Conservation (phyloP, 2,888 invertebrate species). For the Electrophaes corylata region DNA sequence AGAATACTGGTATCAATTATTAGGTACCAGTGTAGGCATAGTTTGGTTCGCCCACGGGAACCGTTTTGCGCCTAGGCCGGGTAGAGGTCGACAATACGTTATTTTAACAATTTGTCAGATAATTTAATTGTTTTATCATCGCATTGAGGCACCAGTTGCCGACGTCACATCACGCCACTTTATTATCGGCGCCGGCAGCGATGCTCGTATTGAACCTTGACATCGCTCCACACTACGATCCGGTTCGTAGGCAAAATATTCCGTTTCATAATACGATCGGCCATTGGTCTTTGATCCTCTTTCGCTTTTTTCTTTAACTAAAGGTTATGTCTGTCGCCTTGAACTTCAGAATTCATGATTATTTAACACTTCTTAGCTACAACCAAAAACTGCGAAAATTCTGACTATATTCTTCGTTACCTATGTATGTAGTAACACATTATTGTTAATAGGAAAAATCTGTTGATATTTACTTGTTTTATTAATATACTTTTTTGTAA, state of each 20-base stretch:
- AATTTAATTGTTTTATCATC: constrained; percentile 6
- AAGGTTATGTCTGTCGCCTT: constrained; percentile 8
- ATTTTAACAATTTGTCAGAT: background rate
- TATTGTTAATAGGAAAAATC: too few relatives aligned
- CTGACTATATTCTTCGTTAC: too few relatives aligned
- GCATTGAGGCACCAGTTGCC: constrained; percentile 35
- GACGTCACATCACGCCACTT: constrained; percentile 78
- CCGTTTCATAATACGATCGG: constrained; percentile 21
- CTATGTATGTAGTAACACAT: too few relatives aligned
- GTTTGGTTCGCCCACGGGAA: too few relatives aligned
- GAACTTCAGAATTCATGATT: constrained; percentile 1
- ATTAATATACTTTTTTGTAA: too few relatives aligned
- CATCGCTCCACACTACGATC: constrained; percentile 48
- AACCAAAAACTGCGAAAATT: too few relatives aligned
- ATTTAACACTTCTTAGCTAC: too few relatives aligned
- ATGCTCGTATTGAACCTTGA: constrained; percentile 61
- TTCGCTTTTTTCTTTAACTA: constrained; percentile 3
- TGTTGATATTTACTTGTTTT: too few relatives aligned
- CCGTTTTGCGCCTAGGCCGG: too few relatives aligned
- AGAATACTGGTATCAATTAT: too few relatives aligned
- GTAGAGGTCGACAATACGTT: background rate
- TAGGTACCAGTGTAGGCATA: too few relatives aligned
- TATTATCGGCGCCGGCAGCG: constrained; percentile 57
- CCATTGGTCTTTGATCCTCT: constrained; percentile 24
- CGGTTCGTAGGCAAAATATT: constrained; percentile 31